A percentile compares a stretch with the other conserved stretches of the same genome.
Evolutionary conservation across 2,888 invertebrate genomes (phyloP).

Genomic region (Polydrusus tereticollis): DNA sequence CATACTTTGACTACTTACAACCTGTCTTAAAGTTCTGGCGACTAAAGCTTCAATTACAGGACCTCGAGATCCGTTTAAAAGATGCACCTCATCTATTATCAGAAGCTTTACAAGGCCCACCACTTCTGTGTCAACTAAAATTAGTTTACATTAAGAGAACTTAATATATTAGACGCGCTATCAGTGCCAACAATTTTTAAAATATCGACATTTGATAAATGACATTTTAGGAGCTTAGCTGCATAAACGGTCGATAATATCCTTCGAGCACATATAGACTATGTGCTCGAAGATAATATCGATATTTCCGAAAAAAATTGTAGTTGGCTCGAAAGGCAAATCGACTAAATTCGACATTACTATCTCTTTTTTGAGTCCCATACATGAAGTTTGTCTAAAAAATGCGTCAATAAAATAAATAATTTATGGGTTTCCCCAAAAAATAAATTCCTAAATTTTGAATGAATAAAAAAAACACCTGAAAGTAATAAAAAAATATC

Average conservation of each 20-base stretch:
- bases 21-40: constrained; percentile 93
- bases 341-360: neutral
- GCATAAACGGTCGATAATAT: too few species aligned
- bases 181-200: neutral
- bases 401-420: too few species aligned
- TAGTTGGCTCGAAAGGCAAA: neutral
- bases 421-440: too few species aligned
- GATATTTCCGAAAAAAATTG: neutral
- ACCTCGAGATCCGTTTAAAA: constrained; percentile 96
- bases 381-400: too few species aligned
- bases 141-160: constrained; percentile 39
- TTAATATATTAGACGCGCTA: neutral
- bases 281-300: too few species aligned
- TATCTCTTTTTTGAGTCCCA: too few species aligned
- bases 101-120: constrained; percentile 91
- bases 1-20: constrained; percentile 92
- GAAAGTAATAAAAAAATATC: constrained; percentile 21
- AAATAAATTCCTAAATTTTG: too few species aligned
- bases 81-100: constrained; percentile 97
- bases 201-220: too few species aligned
- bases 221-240: too few species aligned
- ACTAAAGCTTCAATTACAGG: constrained; percentile 98
- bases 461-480: constrained; percentile 7
- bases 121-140: constrained; percentile 85
- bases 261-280: too few species aligned